Percentiles rank a stretch among this genome's conserved stretches.
phyloP scores from a whole-genome alignment of 2,888 invertebrate species.

The Heterodera filipjevi region DNA sequence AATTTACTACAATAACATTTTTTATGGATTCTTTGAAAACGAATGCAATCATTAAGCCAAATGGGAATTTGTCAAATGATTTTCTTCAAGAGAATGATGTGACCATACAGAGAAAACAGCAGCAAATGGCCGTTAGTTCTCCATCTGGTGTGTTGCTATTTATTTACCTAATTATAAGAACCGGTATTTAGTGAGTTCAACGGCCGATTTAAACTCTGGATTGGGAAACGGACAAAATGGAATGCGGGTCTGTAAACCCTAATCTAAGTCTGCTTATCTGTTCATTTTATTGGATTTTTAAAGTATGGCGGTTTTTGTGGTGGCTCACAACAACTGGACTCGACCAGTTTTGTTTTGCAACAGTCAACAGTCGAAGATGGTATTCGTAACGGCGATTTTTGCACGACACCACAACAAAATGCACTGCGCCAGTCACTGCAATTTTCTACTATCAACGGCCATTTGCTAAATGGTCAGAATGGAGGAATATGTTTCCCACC shows the following conservation, averaged over 20 bases:
- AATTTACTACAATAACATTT: no score
- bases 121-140: constrained; percentile 1
- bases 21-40: neutral
- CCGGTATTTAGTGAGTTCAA: neutral
- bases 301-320: neutral
- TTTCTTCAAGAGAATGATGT: neutral
- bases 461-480: neutral
- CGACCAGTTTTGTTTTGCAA: neutral
- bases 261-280: neutral
- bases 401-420: neutral
- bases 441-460: neutral
- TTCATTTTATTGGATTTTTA: neutral
- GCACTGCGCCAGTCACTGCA: neutral
- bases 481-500: neutral
- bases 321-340: neutral
- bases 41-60: neutral
- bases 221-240: neutral
- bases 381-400: neutral
- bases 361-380: neutral
- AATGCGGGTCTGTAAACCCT: neutral
- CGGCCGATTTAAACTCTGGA: neutral
- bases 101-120: neutral
- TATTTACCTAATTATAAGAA: neutral
- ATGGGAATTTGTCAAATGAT: neutral
- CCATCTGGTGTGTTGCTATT: neutral